phyloP scores from a whole-genome alignment of 2,113 vertebrate species.

The Pitta sordida region DNA sequence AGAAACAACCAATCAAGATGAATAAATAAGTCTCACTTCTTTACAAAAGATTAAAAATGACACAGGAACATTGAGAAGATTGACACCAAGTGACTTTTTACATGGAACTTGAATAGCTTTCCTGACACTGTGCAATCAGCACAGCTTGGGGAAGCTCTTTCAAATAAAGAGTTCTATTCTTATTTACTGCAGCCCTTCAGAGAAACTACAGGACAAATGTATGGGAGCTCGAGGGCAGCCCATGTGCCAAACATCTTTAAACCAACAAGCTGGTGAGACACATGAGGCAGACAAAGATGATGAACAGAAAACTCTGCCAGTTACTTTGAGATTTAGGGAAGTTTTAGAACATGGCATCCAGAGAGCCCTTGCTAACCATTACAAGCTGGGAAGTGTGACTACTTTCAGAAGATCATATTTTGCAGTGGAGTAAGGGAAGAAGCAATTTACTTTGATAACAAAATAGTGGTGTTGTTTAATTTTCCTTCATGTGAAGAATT shows the following conservation, averaged over 20 bases:
- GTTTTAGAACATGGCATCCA: not conserved
- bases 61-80: not conserved
- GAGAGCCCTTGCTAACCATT: not conserved
- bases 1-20: not conserved
- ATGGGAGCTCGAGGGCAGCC: not conserved
- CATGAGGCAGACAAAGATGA: not conserved
- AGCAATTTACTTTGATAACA: not conserved
- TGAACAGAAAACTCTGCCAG: not conserved
- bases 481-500: slow-evolving; percentile 1
- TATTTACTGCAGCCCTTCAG: not conserved
- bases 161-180: not conserved
- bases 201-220: not conserved
- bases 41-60: not conserved
- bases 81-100: not conserved
- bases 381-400: not conserved
- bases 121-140: not conserved
- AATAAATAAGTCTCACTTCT: not conserved
- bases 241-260: not conserved
- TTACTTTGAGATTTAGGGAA: not conserved
- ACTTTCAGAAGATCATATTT: not conserved
- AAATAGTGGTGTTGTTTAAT: not conserved
- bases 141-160: not conserved
- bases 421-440: not conserved
- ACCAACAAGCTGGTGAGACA: not conserved
- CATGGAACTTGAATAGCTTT: not conserved